Evolutionary conservation across 2,888 invertebrate species (phyloP).

Genomic region (Sesia apiformis): DNA sequence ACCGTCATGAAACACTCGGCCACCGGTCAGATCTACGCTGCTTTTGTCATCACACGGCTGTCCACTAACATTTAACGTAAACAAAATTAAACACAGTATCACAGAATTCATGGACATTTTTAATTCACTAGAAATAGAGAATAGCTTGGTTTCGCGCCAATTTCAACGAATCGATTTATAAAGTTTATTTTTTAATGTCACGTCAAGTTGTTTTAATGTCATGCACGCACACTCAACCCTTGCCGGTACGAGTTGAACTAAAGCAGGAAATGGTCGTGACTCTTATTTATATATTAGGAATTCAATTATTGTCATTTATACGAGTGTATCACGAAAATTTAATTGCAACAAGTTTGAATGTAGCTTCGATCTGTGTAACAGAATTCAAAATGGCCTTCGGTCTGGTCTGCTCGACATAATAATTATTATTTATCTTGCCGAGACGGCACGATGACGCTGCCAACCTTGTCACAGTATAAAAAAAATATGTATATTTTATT

Average conservation of each 20-base stretch:
- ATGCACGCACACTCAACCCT: background rate
- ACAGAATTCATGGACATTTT: no score
- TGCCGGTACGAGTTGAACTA: background rate
- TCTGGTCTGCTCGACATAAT: no score
- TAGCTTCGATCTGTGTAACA: no score
- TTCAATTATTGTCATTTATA: background rate
- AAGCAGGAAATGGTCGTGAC: background rate
- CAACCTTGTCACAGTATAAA: no score
- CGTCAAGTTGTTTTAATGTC: background rate
- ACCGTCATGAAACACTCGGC: constrained; percentile 17
- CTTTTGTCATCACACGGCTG: constrained; percentile 28
- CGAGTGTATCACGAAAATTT: no score
- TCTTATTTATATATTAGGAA: background rate
- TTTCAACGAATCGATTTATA: background rate
- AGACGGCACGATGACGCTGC: no score
- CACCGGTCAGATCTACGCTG: constrained; percentile 38
- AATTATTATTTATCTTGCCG: no score
- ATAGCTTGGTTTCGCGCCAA: background rate
- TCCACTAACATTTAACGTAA: constrained; percentile 7
- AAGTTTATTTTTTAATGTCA: background rate
- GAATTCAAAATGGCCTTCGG: no score
- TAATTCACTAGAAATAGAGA: background rate
- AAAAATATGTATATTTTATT: no score
- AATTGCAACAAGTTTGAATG: no score
- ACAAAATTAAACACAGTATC: no score